Evolutionary conservation across 1,140 invertebrate genomes (phyloP).

Genomic region (Thaumetopoea pityocampa): DNA sequence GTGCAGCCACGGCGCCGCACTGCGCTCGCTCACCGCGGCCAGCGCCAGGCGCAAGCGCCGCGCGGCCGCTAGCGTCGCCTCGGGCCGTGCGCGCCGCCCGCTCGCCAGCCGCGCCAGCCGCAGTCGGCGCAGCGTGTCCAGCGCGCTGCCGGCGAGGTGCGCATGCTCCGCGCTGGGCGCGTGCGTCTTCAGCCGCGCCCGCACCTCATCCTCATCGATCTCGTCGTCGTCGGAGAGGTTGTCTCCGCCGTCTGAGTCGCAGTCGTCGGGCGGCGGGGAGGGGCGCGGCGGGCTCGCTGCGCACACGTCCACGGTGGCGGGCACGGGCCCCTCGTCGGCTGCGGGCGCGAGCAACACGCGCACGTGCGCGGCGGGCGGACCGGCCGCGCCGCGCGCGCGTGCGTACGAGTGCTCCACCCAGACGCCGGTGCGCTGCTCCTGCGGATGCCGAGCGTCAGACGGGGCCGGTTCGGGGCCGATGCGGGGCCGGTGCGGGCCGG

Average conservation of each 20-base stretch:
- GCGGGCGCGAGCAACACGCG: slow-evolving; percentile 8
- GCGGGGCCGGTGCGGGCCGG: neutral
- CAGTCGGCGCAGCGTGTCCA: slow-evolving; percentile 19
- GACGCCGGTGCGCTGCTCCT: slow-evolving; percentile 38
- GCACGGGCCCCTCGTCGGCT: neutral
- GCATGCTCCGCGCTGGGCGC: slow-evolving; percentile 11
- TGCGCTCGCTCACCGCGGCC: slow-evolving; percentile 19
- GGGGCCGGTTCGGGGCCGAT: neutral
- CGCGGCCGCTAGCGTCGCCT: slow-evolving; percentile 14
- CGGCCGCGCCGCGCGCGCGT: slow-evolving; percentile 25
- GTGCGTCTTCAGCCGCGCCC: slow-evolving; percentile 14
- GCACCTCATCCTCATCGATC: slow-evolving; percentile 29
- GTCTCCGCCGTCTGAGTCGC: slow-evolving; percentile 14
- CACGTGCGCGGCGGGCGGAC: slow-evolving; percentile 8
- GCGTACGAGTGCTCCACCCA: slow-evolving; percentile 55
- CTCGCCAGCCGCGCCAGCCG: slow-evolving; percentile 26
- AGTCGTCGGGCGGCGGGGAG: slow-evolving; percentile 11
- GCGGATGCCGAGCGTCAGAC: neutral
- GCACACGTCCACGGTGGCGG: slow-evolving; percentile 2
- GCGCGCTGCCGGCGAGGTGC: slow-evolving; percentile 5
- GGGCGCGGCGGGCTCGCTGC: slow-evolving; percentile 2
- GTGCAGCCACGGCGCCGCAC: slow-evolving; percentile 31
- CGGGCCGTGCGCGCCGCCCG: slow-evolving; percentile 3
- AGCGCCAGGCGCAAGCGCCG: slow-evolving; percentile 79
- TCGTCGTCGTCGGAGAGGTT: slow-evolving; percentile 7